Conservation (phyloP, 2,113 vertebrate species). For the Ivindomyrus marchei region DNA sequence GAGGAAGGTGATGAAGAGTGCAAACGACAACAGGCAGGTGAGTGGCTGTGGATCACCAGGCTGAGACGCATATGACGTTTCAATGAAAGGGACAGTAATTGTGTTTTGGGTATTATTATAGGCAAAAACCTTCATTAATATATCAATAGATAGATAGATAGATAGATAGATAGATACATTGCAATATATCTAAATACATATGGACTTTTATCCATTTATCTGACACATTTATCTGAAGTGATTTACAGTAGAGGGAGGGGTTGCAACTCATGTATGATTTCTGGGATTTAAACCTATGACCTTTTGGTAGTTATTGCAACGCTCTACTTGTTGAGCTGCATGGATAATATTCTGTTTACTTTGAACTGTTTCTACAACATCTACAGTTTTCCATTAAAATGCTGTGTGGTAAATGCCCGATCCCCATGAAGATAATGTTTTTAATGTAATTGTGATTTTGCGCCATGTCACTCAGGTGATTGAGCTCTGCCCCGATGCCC, state of each 20-base stretch:
- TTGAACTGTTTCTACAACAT: background rate
- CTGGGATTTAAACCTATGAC: background rate
- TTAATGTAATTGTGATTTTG: background rate
- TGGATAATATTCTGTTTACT: background rate
- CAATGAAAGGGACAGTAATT: background rate
- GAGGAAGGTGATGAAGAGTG: conserved; percentile 75
- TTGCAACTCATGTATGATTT: background rate
- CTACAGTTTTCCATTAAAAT: background rate
- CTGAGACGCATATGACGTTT: no score
- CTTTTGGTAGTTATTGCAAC: background rate
- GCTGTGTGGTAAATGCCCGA: background rate
- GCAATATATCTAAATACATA: background rate
- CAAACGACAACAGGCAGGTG: conserved; percentile 69
- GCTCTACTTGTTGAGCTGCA: background rate
- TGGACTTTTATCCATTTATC: background rate
- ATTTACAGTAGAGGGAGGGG: background rate
- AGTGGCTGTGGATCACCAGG: background rate
- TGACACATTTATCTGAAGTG: background rate
- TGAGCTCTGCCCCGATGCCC: conserved; percentile 69
- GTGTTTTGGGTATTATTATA: background rate
- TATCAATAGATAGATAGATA: background rate
- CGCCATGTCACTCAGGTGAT: conserved; percentile 63
- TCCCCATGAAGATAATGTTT: background rate
- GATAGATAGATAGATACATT: background rate
- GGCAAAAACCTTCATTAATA: background rate